Base-by-base conservation (phyloP, 2,797 vertebrate genomes). In the Tolypeutes matacus region DNA sequence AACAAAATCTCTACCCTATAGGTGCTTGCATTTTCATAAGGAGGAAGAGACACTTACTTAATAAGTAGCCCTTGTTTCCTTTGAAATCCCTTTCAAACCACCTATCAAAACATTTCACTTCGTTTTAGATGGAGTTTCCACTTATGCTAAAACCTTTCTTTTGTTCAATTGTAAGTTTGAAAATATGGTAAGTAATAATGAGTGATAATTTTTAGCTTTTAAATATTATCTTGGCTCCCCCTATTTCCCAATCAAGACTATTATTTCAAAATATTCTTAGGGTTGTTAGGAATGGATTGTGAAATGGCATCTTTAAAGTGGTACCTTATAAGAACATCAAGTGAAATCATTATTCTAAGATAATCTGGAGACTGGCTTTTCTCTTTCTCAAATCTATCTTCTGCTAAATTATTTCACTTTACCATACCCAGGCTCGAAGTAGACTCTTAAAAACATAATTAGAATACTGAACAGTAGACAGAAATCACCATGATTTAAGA, bases 261-360 rank as follows among this genome's bases (percentile, higher is more conserved):
- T 23, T 53, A 12, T 25, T 75, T 76, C 60, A 31, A 84, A 84
- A 42, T 42, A 65, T 20, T 80, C 46, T 31, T 21, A 42, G 12
- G 27, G 27, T 6, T 46, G 9, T 78, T 34, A 69, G 25, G 36
- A 91, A 36, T 34, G n/a, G 70, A 72, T 27, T n/a, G 14, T 42
- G 29, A 92, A 90, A 34, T 53, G 62, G 15, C 3, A 20, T 39
- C 81, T 64, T 91, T 89, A 78, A 90, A 80, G 15, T 60, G 23
- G 39, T n/a, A 17, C 5, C 72, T 69, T 42, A 94, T 73, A 93
- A 81, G 34, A 91, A 34, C 9, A 53, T 88, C n/a, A 85, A 70
- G 72, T 77, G 27, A 89, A 70, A 60, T 56, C 17, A 58, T 78
- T n/a, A 60, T 39, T 78, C 51, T 83, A 39, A 78, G 81, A 75